Evolutionary conservation across 2,113 vertebrate species (phyloP).

Genomic region (Chlorodrepanis virens): DNA sequence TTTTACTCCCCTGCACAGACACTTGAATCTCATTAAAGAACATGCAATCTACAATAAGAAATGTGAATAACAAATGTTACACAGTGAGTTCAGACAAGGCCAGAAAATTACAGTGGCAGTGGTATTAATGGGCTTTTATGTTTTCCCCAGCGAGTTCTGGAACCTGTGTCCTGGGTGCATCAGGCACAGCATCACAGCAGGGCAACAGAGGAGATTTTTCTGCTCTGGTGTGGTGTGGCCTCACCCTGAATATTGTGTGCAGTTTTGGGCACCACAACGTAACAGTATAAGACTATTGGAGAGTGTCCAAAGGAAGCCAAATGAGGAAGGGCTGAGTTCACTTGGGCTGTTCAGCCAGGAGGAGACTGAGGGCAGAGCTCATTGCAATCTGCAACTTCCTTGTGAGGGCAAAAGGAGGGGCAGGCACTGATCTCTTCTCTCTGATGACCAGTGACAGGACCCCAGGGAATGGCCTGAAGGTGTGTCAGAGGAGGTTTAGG

Average conservation of each 20-base stretch:
- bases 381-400: background rate
- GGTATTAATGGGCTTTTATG: background rate
- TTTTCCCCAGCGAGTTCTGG: background rate
- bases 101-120: background rate
- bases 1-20: background rate
- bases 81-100: background rate
- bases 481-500: background rate
- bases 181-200: background rate
- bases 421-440: background rate
- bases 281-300: background rate
- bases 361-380: background rate
- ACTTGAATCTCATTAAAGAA: background rate
- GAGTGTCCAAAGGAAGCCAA: background rate
- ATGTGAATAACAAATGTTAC: background rate
- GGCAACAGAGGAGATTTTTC: background rate
- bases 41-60: background rate
- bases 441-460: background rate
- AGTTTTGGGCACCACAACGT: background rate
- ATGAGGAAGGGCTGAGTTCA: background rate
- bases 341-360: background rate
- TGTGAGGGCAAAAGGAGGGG: background rate
- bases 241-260: background rate
- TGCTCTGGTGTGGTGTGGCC: background rate
- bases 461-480: fast-evolving
- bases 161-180: background rate